Evolutionary conservation across 2,888 invertebrate genomes (phyloP).

Genomic region (Bugulina stolonifera): DNA sequence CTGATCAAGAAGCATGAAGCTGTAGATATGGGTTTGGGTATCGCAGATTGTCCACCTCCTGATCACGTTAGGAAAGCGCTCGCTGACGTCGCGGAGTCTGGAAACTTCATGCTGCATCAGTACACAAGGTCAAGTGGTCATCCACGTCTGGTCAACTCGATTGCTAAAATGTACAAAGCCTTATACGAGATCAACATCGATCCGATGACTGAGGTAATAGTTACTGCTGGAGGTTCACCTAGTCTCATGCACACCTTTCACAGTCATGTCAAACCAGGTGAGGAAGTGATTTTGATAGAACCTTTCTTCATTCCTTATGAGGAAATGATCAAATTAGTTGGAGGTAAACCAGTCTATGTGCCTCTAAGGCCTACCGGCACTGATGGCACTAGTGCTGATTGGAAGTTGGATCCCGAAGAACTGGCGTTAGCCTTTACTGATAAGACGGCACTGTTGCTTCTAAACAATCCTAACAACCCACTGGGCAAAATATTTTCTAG

Average conservation of each 20-base stretch:
- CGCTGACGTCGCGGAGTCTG: conserved; percentile 60
- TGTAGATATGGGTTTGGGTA: conserved; percentile 81
- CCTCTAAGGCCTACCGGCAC: conserved; percentile 64
- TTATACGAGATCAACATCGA: conserved; percentile 71
- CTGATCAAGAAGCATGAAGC: no score
- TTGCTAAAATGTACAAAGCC: conserved; percentile 78
- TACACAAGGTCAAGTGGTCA: conserved; percentile 93
- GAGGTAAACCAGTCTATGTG: conserved; percentile 79
- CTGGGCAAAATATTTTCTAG: conserved; percentile 72
- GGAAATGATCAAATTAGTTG: conserved; percentile 82
- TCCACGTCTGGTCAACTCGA: conserved; percentile 74
- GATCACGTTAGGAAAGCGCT: conserved; percentile 73
- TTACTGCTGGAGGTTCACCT: conserved; percentile 90
- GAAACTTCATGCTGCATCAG: conserved; percentile 75
- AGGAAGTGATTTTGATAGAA: conserved; percentile 86
- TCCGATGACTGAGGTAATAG: conserved; percentile 75
- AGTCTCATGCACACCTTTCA: conserved; percentile 79
- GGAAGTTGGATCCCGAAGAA: conserved; percentile 78
- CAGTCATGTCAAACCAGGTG: conserved; percentile 77
- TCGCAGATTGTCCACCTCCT: conserved; percentile 81
- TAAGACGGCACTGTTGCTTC: conserved; percentile 85
- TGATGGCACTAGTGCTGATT: conserved; percentile 69
- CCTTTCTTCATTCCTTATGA: conserved; percentile 98
- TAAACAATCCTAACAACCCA: conserved; percentile 98
- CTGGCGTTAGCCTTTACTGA: conserved; percentile 71